Conservation (phyloP, 2,888 invertebrate species). For the Plutella xylostella region DNA sequence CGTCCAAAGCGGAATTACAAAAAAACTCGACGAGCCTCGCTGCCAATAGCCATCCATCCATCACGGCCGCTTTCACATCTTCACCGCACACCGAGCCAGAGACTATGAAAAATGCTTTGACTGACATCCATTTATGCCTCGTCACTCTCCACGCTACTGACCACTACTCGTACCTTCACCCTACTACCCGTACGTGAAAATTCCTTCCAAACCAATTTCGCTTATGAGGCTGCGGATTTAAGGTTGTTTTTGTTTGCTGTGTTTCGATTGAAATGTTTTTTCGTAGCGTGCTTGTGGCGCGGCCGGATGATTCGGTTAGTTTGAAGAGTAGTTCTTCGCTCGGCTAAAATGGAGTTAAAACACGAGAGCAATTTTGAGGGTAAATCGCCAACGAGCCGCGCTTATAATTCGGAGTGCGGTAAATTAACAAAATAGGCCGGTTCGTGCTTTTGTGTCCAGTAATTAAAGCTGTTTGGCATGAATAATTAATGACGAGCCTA, state of each 20-base stretch:
- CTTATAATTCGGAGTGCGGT: no score
- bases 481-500: no score
- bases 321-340: no score
- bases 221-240: neutral
- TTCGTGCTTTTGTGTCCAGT: no score
- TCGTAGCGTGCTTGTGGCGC: neutral
- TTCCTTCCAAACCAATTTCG: neutral
- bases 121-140: constrained; percentile 4
- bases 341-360: no score
- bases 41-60: constrained; percentile 22
- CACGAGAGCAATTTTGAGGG: no score
- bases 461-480: no score
- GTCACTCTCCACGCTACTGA: neutral
- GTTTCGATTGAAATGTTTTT: constrained; percentile 6
- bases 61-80: constrained; percentile 22
- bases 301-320: constrained; percentile 3
- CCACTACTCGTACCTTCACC: neutral
- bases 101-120: constrained; percentile 5
- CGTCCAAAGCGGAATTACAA: constrained; percentile 8
- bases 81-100: constrained; percentile 2
- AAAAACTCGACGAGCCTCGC: no score
- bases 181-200: neutral
- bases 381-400: no score
- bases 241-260: neutral
- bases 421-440: no score